Evolutionary conservation across 1,140 invertebrate species (phyloP).

Genomic region (Hormaphis cornu): DNA sequence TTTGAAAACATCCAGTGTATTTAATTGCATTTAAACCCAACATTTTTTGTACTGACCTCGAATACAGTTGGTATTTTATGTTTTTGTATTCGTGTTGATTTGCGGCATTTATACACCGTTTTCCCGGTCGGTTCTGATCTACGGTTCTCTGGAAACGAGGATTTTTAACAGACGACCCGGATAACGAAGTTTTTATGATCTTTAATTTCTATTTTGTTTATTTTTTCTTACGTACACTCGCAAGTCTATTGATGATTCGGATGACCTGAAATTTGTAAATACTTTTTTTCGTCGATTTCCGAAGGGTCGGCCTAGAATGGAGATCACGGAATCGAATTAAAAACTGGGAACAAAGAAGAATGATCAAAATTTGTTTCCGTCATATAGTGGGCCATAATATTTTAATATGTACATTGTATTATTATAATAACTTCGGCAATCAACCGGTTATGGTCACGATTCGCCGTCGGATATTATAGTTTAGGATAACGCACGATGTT

Average conservation of each 20-base stretch:
- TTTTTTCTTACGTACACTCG: too few relatives aligned
- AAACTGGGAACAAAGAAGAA: conserved; percentile 1
- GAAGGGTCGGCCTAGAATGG: background rate
- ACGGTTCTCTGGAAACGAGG: too few relatives aligned
- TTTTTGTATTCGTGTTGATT: too few relatives aligned
- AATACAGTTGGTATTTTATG: background rate
- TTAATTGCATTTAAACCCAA: conserved; percentile 5
- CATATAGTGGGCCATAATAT: background rate
- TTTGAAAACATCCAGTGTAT: background rate
- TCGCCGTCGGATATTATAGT: too few relatives aligned
- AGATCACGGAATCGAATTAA: background rate
- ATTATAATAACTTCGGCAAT: background rate
- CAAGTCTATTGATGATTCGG: too few relatives aligned
- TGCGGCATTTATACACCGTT: too few relatives aligned
- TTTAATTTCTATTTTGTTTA: too few relatives aligned
- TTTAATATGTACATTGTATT: background rate
- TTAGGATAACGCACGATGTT: too few relatives aligned
- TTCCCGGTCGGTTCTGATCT: too few relatives aligned
- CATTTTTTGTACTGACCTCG: background rate
- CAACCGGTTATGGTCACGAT: background rate
- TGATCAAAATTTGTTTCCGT: background rate
- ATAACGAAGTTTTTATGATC: too few relatives aligned
- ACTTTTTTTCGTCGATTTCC: background rate
- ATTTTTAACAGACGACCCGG: too few relatives aligned
- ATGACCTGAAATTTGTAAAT: too few relatives aligned